phyloP scores from a whole-genome alignment of 2,888 invertebrate species.

The Antheraea assamensis region DNA sequence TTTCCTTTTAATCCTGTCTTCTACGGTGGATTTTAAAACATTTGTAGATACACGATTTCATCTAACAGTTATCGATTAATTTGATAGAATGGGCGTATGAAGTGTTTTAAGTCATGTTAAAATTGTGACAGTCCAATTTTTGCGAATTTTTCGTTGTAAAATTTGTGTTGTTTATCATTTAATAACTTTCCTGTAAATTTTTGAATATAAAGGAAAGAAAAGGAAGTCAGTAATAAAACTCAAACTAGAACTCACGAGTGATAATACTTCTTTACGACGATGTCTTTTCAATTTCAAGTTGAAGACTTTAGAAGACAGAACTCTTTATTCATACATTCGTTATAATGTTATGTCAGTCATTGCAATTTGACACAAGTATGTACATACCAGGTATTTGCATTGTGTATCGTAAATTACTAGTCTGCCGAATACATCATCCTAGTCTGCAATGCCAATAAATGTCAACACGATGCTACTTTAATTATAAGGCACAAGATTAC shows the following conservation, averaged over 20 bases:
- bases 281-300: no score
- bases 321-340: background rate
- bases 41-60: background rate
- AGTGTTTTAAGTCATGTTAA: background rate
- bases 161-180: no score
- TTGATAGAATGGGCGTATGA: background rate
- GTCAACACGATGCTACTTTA: constrained; percentile 43
- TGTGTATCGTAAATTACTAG: constrained; percentile 53
- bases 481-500: constrained; percentile 40
- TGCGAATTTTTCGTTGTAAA: no score
- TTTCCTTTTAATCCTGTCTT: background rate
- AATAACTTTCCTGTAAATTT: no score
- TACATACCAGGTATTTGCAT: constrained; percentile 21
- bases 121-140: background rate
- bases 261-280: no score
- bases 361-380: constrained; percentile 28
- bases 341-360: background rate
- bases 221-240: no score
- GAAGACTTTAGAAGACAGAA: no score
- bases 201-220: no score
- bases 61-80: background rate
- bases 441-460: constrained; percentile 48
- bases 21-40: background rate
- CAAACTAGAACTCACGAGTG: no score
- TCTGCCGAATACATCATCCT: constrained; percentile 51